phyloP scores from a whole-genome alignment of 92 coral and sea anemone species.

The Zoanthus solanderi region DNA sequence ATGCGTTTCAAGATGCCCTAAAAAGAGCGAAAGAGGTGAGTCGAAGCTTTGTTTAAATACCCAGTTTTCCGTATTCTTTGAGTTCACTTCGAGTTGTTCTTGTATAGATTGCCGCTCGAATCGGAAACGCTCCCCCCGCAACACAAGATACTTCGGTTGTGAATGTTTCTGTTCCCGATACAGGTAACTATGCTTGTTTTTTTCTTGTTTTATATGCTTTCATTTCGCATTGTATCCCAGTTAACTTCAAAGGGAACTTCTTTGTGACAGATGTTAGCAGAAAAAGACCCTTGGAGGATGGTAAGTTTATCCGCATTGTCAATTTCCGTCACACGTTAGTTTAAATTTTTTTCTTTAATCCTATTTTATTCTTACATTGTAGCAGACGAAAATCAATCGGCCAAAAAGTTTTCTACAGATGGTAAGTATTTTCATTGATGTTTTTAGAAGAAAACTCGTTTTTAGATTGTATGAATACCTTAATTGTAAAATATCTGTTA shows the following conservation, averaged over 20 bases:
- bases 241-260: not conserved
- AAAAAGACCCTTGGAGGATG: conserved; percentile 18
- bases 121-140: conserved; percentile 44
- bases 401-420: conserved; percentile 30
- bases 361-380: not conserved
- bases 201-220: not conserved
- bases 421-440: conserved; percentile 14
- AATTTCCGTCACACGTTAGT: not conserved
- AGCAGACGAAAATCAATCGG: conserved; percentile 35
- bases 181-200: conserved; percentile 16
- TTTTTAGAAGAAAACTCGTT: not conserved
- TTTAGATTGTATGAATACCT: not conserved
- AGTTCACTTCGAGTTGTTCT: not conserved
- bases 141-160: not conserved
- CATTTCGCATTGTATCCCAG: not conserved
- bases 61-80: not conserved
- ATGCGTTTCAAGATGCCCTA: conserved; percentile 42
- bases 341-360: not conserved
- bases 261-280: conserved; percentile 1
- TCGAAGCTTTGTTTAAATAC: not conserved
- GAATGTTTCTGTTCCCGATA: conserved; percentile 11
- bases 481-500: too few species aligned
- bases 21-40: conserved; percentile 51
- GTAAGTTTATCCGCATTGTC: conserved; percentile 16
- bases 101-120: conserved; percentile 44